Evolutionary conservation across 2,113 vertebrate genomes (phyloP), one percentile per base, ranked within the genome.

Genomic region (Argyrosomus japonicus): DNA sequence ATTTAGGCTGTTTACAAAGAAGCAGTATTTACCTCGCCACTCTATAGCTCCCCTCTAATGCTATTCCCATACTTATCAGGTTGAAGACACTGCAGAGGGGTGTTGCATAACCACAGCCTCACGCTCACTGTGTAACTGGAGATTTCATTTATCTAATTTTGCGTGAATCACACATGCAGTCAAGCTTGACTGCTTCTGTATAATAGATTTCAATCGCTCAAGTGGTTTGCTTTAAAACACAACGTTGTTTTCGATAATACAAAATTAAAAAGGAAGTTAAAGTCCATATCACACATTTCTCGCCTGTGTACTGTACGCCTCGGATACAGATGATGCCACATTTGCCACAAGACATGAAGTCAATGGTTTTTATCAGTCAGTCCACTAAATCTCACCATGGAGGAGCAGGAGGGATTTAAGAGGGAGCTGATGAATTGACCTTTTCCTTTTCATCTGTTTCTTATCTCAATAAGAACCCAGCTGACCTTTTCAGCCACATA

Each of bases 351-450:
- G 85, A 87, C 86, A 81, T 77, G 68, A 77, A 91, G 82, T 91
- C 90, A 79, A 82, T 85, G 81, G 79, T 43, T 89, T 91, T 91
- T 94, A 91, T 93, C 92, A 89, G 86, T 84, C 68, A 75, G 75
- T 77, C 83, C 84, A 84, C 79, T 81, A 91, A 89, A 93, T 93
- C 90, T 92, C 74, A 65, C 77, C 53, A n/a, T 82, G 77, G 77
- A 93, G 73, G 70, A 82, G 78, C 81, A 80, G 77, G 51, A 68
- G 87, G 91, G 93, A 90, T 94, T 93, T 84, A 91, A 92, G 89
- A 91, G 88, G 84, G 73, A 91, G 84, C 77, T 94, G 92, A 95
- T 93, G 89, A 94, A 94, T 87, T 95, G 95, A 94, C 94, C 95
- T 95, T 95, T 94, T 91, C 82, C 74, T 79, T 91, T 91, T 90